Percentiles rank a stretch among this genome's conserved stretches.
These are phyloP conservation scores for Vireo griseus DNA, from an alignment of 2,797 vertebrate species.

Conservation along the genomic window DNA sequence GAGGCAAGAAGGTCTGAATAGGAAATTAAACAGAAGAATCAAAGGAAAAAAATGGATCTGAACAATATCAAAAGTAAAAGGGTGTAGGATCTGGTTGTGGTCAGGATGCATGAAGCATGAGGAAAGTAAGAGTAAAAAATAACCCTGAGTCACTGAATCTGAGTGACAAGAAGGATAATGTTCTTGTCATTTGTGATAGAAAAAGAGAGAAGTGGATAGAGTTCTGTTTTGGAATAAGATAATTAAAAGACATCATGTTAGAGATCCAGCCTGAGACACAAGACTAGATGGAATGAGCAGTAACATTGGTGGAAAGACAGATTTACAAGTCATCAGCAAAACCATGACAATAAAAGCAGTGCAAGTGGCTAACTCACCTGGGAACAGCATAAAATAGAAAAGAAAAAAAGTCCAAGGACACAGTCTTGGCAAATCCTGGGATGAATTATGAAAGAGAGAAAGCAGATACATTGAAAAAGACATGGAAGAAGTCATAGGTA, in stretches of 20 bases:
- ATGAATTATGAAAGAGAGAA: background rate
- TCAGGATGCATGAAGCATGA: background rate
- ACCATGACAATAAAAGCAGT: background rate
- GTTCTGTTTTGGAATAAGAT: background rate
- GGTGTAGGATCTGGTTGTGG: background rate
- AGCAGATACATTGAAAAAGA: background rate
- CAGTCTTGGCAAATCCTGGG: background rate
- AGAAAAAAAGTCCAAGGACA: background rate
- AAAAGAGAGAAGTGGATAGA: background rate
- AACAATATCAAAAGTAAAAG: background rate
- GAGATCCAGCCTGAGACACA: background rate
- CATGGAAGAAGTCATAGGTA: background rate
- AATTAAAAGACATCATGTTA: background rate
- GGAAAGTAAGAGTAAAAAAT: background rate
- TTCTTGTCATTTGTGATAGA: conserved; percentile 18
- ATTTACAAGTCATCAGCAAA: background rate
- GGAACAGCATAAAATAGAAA: background rate
- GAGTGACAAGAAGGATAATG: conserved; percentile 18
- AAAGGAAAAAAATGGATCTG: background rate
- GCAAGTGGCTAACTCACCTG: background rate
- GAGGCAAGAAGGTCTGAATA: background rate
- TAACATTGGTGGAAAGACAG: background rate
- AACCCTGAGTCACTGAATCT: conserved; percentile 13
- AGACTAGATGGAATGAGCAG: background rate
- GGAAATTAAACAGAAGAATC: background rate